Conservation (phyloP, 2,797 vertebrate genomes). For the Ceryle rudis region DNA sequence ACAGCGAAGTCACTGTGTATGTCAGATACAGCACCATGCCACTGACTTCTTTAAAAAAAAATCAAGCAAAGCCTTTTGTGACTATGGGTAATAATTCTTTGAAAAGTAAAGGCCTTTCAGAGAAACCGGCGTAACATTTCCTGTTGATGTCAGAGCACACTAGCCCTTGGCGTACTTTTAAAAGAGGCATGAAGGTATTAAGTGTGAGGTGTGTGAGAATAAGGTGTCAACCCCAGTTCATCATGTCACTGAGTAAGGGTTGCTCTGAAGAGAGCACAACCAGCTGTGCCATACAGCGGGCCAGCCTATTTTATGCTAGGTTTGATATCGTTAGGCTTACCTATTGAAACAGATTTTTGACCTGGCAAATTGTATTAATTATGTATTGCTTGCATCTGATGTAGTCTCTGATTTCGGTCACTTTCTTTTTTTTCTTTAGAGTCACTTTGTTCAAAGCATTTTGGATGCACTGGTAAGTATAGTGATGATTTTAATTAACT, state of each 20-base stretch:
- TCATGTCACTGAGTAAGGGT: too few species aligned
- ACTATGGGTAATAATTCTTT: not conserved
- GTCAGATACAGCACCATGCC: not conserved
- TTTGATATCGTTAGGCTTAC: not conserved
- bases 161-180: not conserved
- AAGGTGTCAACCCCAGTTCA: not conserved
- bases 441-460: not conserved
- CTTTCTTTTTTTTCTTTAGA: not conserved
- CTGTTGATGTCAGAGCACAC: not conserved
- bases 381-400: not conserved
- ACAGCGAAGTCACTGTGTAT: not conserved
- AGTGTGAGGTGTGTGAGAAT: not conserved
- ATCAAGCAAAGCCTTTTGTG: not conserved
- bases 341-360: not conserved
- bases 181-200: not conserved
- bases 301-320: not conserved
- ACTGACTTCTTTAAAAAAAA: not conserved
- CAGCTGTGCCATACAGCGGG: not conserved
- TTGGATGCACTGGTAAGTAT: not conserved
- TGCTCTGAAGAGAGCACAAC: not conserved
- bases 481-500: not conserved
- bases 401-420: not conserved
- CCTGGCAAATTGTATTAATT: not conserved
- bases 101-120: not conserved
- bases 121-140: not conserved